Conservation (phyloP, 2,797 vertebrate species). For the Champsocephalus esox region DNA sequence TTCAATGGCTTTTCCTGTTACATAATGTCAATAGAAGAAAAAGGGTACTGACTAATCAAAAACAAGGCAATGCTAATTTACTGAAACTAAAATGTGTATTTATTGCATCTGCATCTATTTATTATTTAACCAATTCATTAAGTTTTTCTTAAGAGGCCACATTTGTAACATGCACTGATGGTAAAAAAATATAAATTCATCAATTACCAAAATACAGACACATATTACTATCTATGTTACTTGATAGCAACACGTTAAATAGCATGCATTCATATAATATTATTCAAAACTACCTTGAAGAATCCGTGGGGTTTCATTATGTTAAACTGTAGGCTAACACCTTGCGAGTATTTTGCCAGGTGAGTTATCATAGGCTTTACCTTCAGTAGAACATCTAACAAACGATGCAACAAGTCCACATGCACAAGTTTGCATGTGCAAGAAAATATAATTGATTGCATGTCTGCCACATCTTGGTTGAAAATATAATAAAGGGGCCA, state of each 20-base stretch:
- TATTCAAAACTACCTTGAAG: not conserved
- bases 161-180: not conserved
- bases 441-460: slow-evolving; percentile 1
- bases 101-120: not conserved
- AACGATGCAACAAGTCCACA: slow-evolving; percentile 67
- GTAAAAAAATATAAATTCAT: not conserved
- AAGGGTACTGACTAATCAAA: not conserved
- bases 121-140: not conserved
- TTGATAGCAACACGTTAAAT: not conserved
- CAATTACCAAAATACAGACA: not conserved
- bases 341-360: not conserved
- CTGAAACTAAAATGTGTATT: not conserved
- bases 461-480: not conserved
- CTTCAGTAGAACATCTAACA: slow-evolving; percentile 26
- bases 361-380: slow-evolving; percentile 8
- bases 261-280: not conserved
- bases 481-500: not conserved
- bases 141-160: not conserved
- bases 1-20: not conserved
- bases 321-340: not conserved
- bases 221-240: too few species aligned
- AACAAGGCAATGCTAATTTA: not conserved
- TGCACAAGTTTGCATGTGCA: slow-evolving; percentile 14
- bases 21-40: not conserved
- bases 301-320: not conserved